Percentiles rank a stretch among this genome's conserved stretches.
Evolutionary conservation across 2,888 invertebrate species (phyloP).

Genomic region (Encarsia formosa): DNA sequence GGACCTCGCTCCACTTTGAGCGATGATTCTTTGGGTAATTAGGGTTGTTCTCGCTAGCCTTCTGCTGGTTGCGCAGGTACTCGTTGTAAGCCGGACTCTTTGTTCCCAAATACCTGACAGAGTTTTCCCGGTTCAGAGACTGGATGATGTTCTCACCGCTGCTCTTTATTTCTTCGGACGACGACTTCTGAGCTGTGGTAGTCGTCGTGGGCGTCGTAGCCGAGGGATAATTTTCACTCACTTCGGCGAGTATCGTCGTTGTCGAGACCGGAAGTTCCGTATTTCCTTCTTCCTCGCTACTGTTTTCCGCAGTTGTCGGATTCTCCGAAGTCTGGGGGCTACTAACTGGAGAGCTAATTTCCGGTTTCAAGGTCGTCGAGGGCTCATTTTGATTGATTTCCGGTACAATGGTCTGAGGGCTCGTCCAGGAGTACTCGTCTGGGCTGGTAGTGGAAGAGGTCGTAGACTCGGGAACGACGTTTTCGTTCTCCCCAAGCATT

Average conservation of each 20-base stretch:
- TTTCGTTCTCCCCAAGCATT: slow-evolving; percentile 33
- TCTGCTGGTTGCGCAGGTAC: slow-evolving; percentile 37
- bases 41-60: slow-evolving; percentile 29
- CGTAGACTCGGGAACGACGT: neutral
- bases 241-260: neutral
- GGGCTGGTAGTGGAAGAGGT: slow-evolving; percentile 2
- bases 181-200: slow-evolving; percentile 33
- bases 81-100: slow-evolving; percentile 31
- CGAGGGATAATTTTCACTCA: neutral
- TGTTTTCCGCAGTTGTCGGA: slow-evolving; percentile 11
- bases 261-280: slow-evolving; percentile 12
- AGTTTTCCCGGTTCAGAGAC: slow-evolving; percentile 25
- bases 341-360: too few species aligned
- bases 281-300: slow-evolving; percentile 4
- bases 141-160: slow-evolving; percentile 45
- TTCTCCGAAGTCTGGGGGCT: neutral
- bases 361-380: slow-evolving; percentile 27
- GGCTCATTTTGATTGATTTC: neutral
- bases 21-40: slow-evolving; percentile 47
- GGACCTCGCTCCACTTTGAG: slow-evolving; percentile 45
- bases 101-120: slow-evolving; percentile 33
- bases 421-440: slow-evolving; percentile 7
- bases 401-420: neutral
- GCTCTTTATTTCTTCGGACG: slow-evolving; percentile 45
- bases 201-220: slow-evolving; percentile 41